These are phyloP conservation scores for Hippocampus comes DNA, from an alignment of 2,113 vertebrate genomes.

Conservation along the genomic window DNA sequence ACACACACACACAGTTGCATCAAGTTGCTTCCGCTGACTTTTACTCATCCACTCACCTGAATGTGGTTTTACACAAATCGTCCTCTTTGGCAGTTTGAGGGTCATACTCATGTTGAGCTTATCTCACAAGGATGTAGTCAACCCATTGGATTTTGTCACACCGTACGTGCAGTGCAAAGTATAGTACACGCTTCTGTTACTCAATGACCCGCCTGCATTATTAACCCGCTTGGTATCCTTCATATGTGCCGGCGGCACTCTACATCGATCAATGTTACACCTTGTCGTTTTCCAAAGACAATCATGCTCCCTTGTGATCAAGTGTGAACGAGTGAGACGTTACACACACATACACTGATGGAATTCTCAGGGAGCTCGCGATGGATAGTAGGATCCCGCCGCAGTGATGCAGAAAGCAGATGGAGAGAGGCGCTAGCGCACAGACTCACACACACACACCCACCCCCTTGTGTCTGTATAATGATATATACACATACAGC, in stretches of 20 bases:
- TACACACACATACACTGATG: slow-evolving; percentile 68
- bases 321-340: slow-evolving; percentile 63
- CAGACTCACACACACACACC: slow-evolving; percentile 51
- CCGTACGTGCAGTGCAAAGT: neutral
- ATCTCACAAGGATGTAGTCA: neutral
- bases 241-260: neutral
- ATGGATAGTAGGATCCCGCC: slow-evolving; percentile 63
- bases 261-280: neutral
- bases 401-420: slow-evolving; percentile 71
- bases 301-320: neutral
- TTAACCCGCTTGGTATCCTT: neutral
- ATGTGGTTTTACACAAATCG: neutral
- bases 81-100: neutral
- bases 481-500: slow-evolving; percentile 47
- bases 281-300: neutral
- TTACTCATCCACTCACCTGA: neutral
- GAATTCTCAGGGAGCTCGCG: slow-evolving; percentile 69
- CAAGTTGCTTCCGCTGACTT: neutral
- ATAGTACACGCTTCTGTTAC: too few relatives aligned
- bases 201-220: too few relatives aligned
- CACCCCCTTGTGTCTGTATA: slow-evolving; percentile 34
- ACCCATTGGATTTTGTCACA: neutral
- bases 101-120: neutral
- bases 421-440: slow-evolving; percentile 45
- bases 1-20: neutral